A percentile compares a stretch with the other conserved stretches of the same genome.
phyloP scores from a whole-genome alignment of 1,140 invertebrate species.

The Zaprionus gabonicus region DNA sequence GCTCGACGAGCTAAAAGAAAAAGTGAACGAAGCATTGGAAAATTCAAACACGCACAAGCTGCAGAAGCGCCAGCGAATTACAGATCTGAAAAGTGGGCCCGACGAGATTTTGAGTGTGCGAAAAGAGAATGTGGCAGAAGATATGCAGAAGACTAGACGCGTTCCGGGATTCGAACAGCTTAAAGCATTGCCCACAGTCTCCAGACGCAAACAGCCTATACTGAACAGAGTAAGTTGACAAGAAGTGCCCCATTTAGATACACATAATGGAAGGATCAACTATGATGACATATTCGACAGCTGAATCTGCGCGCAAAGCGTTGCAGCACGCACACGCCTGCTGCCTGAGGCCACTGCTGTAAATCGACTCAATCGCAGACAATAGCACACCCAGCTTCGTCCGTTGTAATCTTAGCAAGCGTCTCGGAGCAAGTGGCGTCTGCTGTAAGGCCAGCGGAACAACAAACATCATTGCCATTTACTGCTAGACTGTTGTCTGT shows the following conservation, averaged over 20 bases:
- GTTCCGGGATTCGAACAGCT: conserved; percentile 89
- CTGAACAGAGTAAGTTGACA: conserved; percentile 86
- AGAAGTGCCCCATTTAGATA: not conserved
- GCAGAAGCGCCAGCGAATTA: conserved; percentile 71
- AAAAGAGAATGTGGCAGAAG: conserved; percentile 85
- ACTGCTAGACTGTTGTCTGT: conserved; percentile 59
- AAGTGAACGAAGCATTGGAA: conserved; percentile 43
- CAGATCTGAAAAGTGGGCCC: conserved; percentile 84
- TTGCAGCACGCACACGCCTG: conserved; percentile 20
- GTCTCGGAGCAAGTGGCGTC: conserved; percentile 47
- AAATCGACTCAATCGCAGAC: conserved; percentile 45
- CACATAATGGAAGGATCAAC: not conserved
- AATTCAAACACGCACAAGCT: conserved; percentile 37
- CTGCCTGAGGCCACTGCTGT: conserved; percentile 51
- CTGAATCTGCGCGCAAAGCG: conserved; percentile 52
- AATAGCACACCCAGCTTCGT: conserved; percentile 55
- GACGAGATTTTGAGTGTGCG: conserved; percentile 73
- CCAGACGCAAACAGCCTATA: conserved; percentile 86
- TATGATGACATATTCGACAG: conserved; percentile 82
- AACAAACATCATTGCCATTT: conserved; percentile 29
- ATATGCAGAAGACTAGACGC: conserved; percentile 87
- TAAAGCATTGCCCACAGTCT: conserved; percentile 87
- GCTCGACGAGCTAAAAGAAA: conserved; percentile 38
- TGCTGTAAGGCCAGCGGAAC: conserved; percentile 83
- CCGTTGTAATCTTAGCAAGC: conserved; percentile 84